These are phyloP conservation scores for Limenitis camilla DNA, from an alignment of 2,888 invertebrate genomes.

Conservation along the genomic window DNA sequence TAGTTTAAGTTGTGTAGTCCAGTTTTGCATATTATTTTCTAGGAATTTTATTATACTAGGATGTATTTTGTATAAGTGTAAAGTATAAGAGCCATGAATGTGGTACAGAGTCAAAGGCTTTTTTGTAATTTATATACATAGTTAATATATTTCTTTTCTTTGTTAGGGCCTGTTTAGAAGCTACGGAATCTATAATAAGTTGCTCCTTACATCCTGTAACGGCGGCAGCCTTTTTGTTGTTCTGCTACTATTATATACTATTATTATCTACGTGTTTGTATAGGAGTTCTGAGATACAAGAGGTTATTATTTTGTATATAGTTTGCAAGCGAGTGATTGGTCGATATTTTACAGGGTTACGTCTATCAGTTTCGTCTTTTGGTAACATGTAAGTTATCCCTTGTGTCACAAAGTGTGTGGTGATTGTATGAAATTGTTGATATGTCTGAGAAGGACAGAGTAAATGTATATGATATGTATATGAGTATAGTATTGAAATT, in stretches of 20 bases:
- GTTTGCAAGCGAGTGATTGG: conserved; percentile 6
- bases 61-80: too few species aligned
- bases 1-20: too few species aligned
- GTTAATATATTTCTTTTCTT: too few species aligned
- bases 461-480: too few species aligned
- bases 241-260: too few species aligned
- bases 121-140: too few species aligned
- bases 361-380: too few species aligned
- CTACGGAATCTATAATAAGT: not conserved
- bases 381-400: too few species aligned
- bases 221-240: conserved; percentile 1
- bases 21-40: too few species aligned
- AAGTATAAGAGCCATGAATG: too few species aligned
- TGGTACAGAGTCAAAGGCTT: too few species aligned
- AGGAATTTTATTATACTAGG: too few species aligned
- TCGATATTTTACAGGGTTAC: conserved; percentile 5
- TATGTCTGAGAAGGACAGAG: not conserved
- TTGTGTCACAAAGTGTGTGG: not conserved
- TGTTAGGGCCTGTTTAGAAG: not conserved
- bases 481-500: conserved; percentile 2
- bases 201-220: conserved; percentile 2
- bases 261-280: not conserved
- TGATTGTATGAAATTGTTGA: conserved; percentile 1
- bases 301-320: conserved; percentile 8
- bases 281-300: not conserved